Evolutionary conservation across 1,140 invertebrate species (phyloP).

Genomic region (Drosophila suzukii): DNA sequence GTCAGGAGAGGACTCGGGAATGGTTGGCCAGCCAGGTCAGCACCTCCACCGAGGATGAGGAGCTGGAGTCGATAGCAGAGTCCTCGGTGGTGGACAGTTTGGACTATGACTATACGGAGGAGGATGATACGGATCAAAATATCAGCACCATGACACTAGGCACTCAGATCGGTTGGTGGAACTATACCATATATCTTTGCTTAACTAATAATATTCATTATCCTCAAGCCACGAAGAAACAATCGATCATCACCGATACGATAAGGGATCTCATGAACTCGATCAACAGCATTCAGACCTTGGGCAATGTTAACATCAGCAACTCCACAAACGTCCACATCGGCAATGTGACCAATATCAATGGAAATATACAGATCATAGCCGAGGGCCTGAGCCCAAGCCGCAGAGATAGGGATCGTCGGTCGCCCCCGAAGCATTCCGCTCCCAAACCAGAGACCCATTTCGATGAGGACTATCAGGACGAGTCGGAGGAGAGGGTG

Average conservation of each 20-base stretch:
- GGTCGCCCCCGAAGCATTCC: slow-evolving; percentile 20
- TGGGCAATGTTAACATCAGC: slow-evolving; percentile 81
- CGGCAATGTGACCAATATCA: slow-evolving; percentile 84
- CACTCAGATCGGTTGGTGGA: slow-evolving; percentile 48
- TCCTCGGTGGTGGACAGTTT: slow-evolving; percentile 74
- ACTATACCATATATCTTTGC: no score
- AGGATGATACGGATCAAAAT: slow-evolving; percentile 44
- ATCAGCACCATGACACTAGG: slow-evolving; percentile 65
- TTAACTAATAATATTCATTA: not conserved
- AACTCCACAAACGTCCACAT: slow-evolving; percentile 84
- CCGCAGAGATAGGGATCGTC: slow-evolving; percentile 2
- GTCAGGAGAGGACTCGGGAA: slow-evolving; percentile 56
- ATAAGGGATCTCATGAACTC: slow-evolving; percentile 70
- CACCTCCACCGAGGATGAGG: slow-evolving; percentile 31
- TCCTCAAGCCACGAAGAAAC: slow-evolving; percentile 33
- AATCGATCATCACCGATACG: slow-evolving; percentile 52
- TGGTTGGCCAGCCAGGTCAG: slow-evolving; percentile 52
- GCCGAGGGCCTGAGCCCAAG: slow-evolving; percentile 31
- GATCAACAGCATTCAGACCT: slow-evolving; percentile 75
- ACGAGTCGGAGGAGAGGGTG: slow-evolving; percentile 63
- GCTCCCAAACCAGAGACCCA: not conserved
- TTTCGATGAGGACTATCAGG: slow-evolving; percentile 16
- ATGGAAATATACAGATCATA: slow-evolving; percentile 84
- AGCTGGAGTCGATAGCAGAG: slow-evolving; percentile 68
- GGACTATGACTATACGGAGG: slow-evolving; percentile 70